Evolutionary conservation across 2,888 invertebrate genomes (phyloP), one percentile per base, ranked within the genome.

Genomic region (Itoplectis maculator): DNA sequence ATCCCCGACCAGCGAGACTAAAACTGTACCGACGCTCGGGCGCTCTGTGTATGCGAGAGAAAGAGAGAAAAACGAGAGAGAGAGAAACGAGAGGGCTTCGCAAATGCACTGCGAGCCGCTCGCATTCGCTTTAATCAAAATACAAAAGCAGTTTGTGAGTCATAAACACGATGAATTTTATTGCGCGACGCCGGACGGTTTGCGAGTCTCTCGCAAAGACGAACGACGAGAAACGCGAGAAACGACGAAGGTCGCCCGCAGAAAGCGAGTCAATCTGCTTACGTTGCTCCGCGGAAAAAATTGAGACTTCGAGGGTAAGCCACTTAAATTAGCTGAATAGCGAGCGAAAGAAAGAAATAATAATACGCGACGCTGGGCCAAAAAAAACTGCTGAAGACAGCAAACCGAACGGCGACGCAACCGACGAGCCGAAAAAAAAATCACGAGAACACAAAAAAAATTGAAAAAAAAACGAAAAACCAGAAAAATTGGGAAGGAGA

Each of bases 101-200:
- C 76, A 79, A 65, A 45, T 75, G 61, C 20, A 56, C 65, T 37
- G 37, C 81, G 37, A 74, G 74, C 66, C 59, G 63, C 66, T 77
- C 79, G 87, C 82, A 85, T 88, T 88, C 86, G 86, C 87, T 89
- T 89, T 87, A 89, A 90, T 90, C 88, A 90, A 90, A 90, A 88
- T 81, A 85, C 75, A 84, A 86, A 81, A 81, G 73, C 78, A 79
- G 65, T 84, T 84, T 75, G 77, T 75, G 80, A 85, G 82, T 79
- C 70, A 75, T 78, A 59, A n/a, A 77, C 51, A 56, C 63, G 82
- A 80, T 78, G 54, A 88, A 77, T 86, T 82, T 87, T 81, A 88
- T 85, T 85, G 82, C 78, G 84, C 82, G 81, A 84, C 83, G 85
- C 86, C 84, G 72, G 82, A 86, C 86, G 88, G 87, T 87, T 88